Conservation (phyloP, 2,888 invertebrate genomes). For the Ectemnius continuus region DNA sequence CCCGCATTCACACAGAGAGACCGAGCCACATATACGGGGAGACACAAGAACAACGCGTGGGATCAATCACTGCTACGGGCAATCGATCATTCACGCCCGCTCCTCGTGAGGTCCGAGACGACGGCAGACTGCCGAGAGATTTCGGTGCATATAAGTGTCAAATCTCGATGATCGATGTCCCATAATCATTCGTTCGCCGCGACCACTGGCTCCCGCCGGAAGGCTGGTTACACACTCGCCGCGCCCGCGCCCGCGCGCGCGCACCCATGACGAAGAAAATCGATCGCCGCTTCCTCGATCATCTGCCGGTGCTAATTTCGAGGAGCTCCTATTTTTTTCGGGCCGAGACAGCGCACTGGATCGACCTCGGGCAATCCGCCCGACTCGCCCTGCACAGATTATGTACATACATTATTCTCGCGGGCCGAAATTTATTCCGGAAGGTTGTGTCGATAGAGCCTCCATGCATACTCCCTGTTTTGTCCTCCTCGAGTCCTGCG, state of each 20-base stretch:
- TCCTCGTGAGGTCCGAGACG: conserved; percentile 33
- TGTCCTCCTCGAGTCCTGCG: too few species aligned
- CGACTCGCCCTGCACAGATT: too few species aligned
- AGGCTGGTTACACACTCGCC: conserved; percentile 10
- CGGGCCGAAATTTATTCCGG: too few species aligned
- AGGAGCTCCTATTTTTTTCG: background rate
- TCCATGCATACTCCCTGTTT: too few species aligned
- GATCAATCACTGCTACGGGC: conserved; percentile 65
- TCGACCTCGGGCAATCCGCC: too few species aligned
- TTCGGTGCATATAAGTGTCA: conserved; percentile 71
- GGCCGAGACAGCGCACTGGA: too few species aligned
- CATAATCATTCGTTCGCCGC: conserved; percentile 60
- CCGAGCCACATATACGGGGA: too few species aligned
- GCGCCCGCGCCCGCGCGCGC: conserved; percentile 8
- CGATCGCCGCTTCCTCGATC: conserved; percentile 16
- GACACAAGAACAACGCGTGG: conserved; percentile 46
- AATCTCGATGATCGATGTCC: conserved; percentile 73
- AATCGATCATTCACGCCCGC: conserved; percentile 65
- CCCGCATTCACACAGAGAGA: background rate
- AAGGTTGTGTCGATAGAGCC: too few species aligned
- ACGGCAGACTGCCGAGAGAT: conserved; percentile 60
- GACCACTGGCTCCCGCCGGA: background rate
- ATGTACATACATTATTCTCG: too few species aligned
- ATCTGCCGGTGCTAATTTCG: conserved; percentile 16
- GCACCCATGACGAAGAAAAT: conserved; percentile 30